Conservation (phyloP, 2,797 vertebrate genomes). For the Rhinella marina region DNA sequence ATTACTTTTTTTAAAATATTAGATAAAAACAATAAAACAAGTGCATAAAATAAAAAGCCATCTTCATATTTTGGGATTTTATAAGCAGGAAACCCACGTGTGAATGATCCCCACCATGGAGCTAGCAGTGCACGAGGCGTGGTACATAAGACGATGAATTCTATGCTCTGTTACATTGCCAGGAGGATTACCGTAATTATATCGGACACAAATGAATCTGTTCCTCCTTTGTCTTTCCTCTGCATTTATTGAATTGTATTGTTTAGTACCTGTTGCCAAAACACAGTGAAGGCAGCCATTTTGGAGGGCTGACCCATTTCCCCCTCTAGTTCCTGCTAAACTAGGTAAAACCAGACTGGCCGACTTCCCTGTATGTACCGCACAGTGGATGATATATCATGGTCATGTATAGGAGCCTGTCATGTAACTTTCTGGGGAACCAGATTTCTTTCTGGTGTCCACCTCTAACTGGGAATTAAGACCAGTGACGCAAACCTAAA, state of each 20-base stretch:
- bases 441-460: too few relatives aligned
- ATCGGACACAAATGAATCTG: neutral
- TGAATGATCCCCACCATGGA: neutral
- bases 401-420: too few relatives aligned
- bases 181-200: neutral
- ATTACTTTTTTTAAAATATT: too few relatives aligned
- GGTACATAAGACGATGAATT: neutral
- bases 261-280: slow-evolving; percentile 13
- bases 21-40: too few relatives aligned
- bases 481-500: too few relatives aligned
- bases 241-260: slow-evolving; percentile 7
- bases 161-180: neutral
- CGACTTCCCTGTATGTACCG: too few relatives aligned
- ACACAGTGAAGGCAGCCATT: neutral
- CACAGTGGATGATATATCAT: too few relatives aligned
- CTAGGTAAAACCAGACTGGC: neutral
- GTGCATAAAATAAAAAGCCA: too few relatives aligned
- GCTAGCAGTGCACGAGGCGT: neutral
- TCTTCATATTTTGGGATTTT: too few relatives aligned
- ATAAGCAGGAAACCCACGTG: neutral
- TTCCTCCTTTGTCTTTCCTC: neutral
- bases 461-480: too few relatives aligned
- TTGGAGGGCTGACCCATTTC: neutral
- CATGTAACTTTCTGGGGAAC: too few relatives aligned
- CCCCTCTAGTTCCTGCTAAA: neutral